phyloP scores from a whole-genome alignment of 2,113 vertebrate genomes.

The Gymnarchus niloticus region DNA sequence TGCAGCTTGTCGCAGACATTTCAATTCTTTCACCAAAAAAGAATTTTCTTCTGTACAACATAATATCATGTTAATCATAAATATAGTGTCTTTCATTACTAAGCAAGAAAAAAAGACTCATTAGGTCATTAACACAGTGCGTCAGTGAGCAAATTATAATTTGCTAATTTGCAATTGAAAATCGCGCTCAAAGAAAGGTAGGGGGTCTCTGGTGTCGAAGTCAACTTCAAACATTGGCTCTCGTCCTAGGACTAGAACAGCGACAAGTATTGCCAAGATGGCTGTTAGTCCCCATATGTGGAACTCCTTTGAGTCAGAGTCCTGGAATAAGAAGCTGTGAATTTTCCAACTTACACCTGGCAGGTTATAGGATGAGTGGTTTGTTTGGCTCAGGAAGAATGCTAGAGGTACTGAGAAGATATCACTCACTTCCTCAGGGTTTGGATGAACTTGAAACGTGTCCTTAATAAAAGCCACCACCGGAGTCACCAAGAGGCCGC shows the following conservation, averaged over 20 bases:
- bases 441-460: constrained; percentile 68
- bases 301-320: constrained; percentile 54
- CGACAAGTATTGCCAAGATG: constrained; percentile 62
- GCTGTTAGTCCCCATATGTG: constrained; percentile 83
- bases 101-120: too few species aligned
- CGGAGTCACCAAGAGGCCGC: constrained; percentile 68
- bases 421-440: constrained; percentile 78
- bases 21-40: too few species aligned
- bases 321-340: constrained; percentile 69
- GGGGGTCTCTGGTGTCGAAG: constrained; percentile 61
- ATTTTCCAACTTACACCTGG: not conserved
- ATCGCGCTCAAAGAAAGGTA: constrained; percentile 45
- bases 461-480: constrained; percentile 82
- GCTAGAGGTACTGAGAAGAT: constrained; percentile 80
- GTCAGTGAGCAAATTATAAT: constrained; percentile 55
- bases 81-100: too few species aligned
- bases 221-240: constrained; percentile 68
- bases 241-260: constrained; percentile 61
- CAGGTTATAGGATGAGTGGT: constrained; percentile 48
- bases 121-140: not conserved
- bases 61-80: too few species aligned
- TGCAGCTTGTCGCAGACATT: too few species aligned
- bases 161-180: constrained; percentile 57
- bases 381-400: constrained; percentile 63
- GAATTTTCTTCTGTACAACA: too few species aligned